Percentiles rank a stretch among this genome's conserved stretches.
Evolutionary conservation across 2,797 vertebrate genomes (phyloP).

Genomic region (Enteromius viviparus): DNA sequence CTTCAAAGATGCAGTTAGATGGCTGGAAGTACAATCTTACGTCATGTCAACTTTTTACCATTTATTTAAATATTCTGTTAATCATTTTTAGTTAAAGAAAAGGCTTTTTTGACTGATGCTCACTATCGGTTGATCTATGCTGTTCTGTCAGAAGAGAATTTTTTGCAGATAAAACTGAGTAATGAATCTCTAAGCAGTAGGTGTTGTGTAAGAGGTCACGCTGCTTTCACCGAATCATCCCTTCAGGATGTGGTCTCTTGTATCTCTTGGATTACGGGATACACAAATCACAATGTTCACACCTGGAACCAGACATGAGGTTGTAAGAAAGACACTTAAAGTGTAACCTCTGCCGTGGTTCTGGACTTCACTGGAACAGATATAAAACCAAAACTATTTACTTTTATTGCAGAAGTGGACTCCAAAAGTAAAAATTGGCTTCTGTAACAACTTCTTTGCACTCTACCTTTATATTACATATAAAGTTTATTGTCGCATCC

Average conservation of each 20-base stretch:
- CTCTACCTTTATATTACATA: not conserved
- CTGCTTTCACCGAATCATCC: not conserved
- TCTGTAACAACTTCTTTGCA: not conserved
- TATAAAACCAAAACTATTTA: not conserved
- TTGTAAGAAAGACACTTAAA: slow-evolving; percentile 7
- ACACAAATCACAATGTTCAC: slow-evolving; percentile 20
- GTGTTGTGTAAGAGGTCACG: not conserved
- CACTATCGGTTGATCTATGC: not conserved
- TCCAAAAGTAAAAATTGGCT: not conserved
- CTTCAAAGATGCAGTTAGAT: not conserved
- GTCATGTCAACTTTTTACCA: not conserved
- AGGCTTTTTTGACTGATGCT: not conserved
- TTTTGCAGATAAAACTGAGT: slow-evolving; percentile 12
- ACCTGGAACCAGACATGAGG: slow-evolving; percentile 7
- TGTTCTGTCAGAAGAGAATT: not conserved
- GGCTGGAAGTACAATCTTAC: not conserved
- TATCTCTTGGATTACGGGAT: not conserved
- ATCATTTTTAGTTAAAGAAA: not conserved
- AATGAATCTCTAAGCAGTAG: not conserved
- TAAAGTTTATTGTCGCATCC: not conserved
- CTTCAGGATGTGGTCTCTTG: not conserved
- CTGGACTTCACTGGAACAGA: not conserved
- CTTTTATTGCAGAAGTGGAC: not conserved
- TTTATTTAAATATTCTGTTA: not conserved
- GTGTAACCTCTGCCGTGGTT: slow-evolving; percentile 12